Percentiles rank a stretch among this genome's conserved stretches.
These are phyloP conservation scores for Halichoeres trimaculatus DNA, from an alignment of 2,113 vertebrate species.

Conservation along the genomic window DNA sequence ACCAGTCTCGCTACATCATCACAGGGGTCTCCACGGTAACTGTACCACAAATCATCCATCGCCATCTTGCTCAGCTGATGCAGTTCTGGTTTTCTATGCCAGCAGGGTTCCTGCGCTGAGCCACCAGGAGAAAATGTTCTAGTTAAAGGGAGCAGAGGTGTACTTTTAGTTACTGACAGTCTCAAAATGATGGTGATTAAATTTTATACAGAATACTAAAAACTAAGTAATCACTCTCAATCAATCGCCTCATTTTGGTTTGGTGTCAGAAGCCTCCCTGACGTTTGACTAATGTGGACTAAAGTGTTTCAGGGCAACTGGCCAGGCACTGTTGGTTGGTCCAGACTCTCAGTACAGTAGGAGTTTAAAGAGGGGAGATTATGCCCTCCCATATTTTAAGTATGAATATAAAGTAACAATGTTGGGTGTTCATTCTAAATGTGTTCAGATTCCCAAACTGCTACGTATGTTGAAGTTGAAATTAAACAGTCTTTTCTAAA, in stretches of 20 bases:
- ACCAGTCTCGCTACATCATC: conserved; percentile 44
- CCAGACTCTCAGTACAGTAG: not conserved
- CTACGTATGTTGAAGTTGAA: too few species aligned
- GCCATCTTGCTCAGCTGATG: not conserved
- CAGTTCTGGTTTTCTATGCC: not conserved
- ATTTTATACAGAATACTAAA: not conserved
- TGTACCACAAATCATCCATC: conserved; percentile 1
- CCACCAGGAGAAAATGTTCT: not conserved
- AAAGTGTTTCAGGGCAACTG: not conserved
- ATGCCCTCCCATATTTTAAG: too few species aligned
- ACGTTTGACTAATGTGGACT: not conserved
- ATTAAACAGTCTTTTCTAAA: too few species aligned
- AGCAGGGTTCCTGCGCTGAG: not conserved
- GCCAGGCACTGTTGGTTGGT: conserved; percentile 2
- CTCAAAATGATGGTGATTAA: not conserved
- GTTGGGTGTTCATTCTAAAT: too few species aligned
- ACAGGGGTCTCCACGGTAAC: conserved; percentile 50
- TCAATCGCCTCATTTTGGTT: not conserved
- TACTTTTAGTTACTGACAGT: not conserved
- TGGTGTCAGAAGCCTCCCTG: not conserved
- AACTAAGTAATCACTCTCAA: not conserved
- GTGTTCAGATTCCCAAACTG: too few species aligned
- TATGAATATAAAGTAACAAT: too few species aligned
- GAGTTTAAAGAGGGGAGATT: not conserved
- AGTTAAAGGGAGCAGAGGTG: not conserved